Percentiles rank a stretch among this genome's conserved stretches.
These are phyloP conservation scores for Lycopodina hypogea DNA, from an alignment of 37 sponge, comb jelly and placozoan genomes.

Conservation along the genomic window DNA sequence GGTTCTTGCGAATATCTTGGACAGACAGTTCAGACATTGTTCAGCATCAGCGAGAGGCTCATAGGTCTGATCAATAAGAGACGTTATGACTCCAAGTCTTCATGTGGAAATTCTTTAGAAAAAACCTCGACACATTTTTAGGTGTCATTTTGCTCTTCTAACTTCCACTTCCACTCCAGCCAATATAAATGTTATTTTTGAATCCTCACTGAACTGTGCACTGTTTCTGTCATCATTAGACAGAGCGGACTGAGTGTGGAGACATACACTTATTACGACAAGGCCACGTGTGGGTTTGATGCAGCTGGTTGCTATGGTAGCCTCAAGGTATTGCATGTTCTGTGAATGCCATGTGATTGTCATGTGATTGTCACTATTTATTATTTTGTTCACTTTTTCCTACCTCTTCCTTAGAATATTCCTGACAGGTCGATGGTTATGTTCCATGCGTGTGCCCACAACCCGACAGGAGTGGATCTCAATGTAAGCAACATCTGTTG, in stretches of 20 bases:
- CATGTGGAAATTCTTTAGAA: too few species aligned
- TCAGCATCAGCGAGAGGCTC: too few species aligned
- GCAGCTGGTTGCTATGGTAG: slow-evolving; percentile 59
- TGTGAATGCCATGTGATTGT: background rate
- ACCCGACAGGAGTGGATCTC: slow-evolving; percentile 95
- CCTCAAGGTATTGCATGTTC: slow-evolving; percentile 45
- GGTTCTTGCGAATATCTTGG: too few species aligned
- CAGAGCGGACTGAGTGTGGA: slow-evolving; percentile 71
- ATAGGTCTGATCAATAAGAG: too few species aligned
- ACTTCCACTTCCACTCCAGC: too few species aligned
- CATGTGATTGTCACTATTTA: background rate
- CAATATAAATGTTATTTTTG: background rate
- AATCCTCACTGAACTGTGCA: background rate
- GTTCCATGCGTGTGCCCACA: slow-evolving; percentile 95
- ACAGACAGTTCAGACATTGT: too few species aligned
- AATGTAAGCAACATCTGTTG: slow-evolving; percentile 32
- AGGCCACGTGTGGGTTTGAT: slow-evolving; percentile 70
- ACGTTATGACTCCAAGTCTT: too few species aligned
- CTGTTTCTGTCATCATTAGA: slow-evolving; percentile 20
- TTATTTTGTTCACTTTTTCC: background rate
- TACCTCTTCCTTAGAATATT: slow-evolving; percentile 32
- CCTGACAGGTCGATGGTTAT: slow-evolving; percentile 81
- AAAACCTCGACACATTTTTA: too few species aligned
- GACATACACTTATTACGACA: slow-evolving; percentile 81
- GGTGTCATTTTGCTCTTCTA: too few species aligned